A percentile compares a stretch with the other conserved stretches of the same genome.
These are phyloP conservation scores for Mus musculus DNA, from an alignment of 2,113 vertebrate genomes.

Conservation along the genomic window GRCm39 chr10:99838501-99839000, in stretches of 20 bases:
- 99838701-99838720: constrained; percentile 18
- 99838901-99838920: background rate
- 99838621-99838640: background rate
- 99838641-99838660: too few species aligned
- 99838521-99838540: background rate
- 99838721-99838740: background rate
- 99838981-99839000: background rate
- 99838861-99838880: background rate
- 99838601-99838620: background rate
- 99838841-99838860: background rate
- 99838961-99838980: background rate
- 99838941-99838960: background rate
- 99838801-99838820: background rate
- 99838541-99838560: background rate
- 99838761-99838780: constrained; percentile 22
- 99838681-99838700: background rate
- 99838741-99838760: background rate
- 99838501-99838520: constrained; percentile 40
- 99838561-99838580: background rate
- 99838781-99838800: background rate
- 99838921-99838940: background rate
- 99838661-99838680: background rate
- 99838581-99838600: constrained; percentile 7
- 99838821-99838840: background rate
- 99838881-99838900: background rate